phyloP scores from a whole-genome alignment of 1,140 invertebrate genomes.

The Drosophila hydei region DNA sequence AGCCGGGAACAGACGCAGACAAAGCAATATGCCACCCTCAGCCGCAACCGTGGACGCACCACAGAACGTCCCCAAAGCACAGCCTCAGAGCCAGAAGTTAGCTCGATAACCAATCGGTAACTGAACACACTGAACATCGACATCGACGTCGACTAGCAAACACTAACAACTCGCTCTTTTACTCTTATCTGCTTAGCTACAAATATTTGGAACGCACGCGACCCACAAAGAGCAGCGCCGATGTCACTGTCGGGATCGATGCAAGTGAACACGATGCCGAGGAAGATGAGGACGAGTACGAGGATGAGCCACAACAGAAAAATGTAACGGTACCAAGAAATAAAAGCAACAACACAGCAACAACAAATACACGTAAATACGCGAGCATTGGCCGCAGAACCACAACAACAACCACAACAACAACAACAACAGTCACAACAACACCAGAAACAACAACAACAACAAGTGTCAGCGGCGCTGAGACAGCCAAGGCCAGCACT shows the following conservation, averaged over 20 bases:
- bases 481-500: slow-evolving; percentile 67
- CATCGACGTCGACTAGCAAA: no score
- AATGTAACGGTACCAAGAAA: slow-evolving; percentile 81
- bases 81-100: slow-evolving; percentile 35
- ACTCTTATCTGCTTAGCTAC: slow-evolving; percentile 60
- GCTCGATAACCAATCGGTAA: slow-evolving; percentile 63
- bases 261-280: slow-evolving; percentile 26
- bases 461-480: slow-evolving; percentile 63
- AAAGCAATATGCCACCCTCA: slow-evolving; percentile 65
- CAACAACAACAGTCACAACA: slow-evolving; percentile 69
- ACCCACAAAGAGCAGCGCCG: slow-evolving; percentile 54
- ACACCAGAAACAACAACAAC: slow-evolving; percentile 61
- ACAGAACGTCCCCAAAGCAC: slow-evolving; percentile 35
- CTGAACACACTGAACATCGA: background rate
- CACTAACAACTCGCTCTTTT: background rate
- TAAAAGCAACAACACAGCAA: slow-evolving; percentile 56
- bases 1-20: slow-evolving; percentile 62
- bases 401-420: slow-evolving; percentile 66
- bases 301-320: slow-evolving; percentile 66
- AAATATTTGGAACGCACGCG: slow-evolving; percentile 72
- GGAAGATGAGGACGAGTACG: slow-evolving; percentile 56
- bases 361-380: slow-evolving; percentile 74
- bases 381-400: slow-evolving; percentile 77
- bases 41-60: slow-evolving; percentile 54
- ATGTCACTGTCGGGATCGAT: slow-evolving; percentile 17